Evolutionary conservation across 2,797 vertebrate species (phyloP), one percentile per base, ranked within the genome.

Genomic region (Lemur catta): DNA sequence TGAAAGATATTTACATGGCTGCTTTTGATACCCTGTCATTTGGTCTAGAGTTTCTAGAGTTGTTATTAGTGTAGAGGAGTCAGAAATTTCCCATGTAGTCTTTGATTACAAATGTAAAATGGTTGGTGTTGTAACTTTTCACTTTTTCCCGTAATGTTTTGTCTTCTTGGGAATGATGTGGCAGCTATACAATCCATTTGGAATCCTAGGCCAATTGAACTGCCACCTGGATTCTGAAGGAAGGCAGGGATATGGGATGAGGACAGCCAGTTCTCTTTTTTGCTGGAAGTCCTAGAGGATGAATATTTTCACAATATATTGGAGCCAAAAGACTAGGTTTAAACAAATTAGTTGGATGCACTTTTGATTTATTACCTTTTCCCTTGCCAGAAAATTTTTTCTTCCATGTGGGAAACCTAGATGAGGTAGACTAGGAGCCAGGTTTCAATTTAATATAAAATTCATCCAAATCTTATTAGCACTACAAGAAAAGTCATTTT

Each of bases 381-480:
- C 30, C 6, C 55, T 92, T 94, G 38, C 61, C 88, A 97, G 82
- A 92, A 95, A 81, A 85, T 71, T 82, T 84, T 35, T 17, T 84
- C 38, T 69, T 96, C 48, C 59, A 6, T 65, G 59, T 88, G 46
- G 50, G 59, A 93, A 93, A 74, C 30, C 26, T 71, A 74, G 48
- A 71, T 90, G 93, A 89, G 61, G n/a, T 59, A 80, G 41, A 84
- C 41, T 86, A n/a, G 67, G 46, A 96, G 67, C 76, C 55, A 88
- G 71, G 55, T 93, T 94, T 96, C 90, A 89, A 4, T 88, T 96
- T 85, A 94, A 65, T 82, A 38, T 75, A 74, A 86, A 95, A 91
- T 82, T 41, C 22, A 55, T 93, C 41, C 80, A 97, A 90, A n/a
- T 74, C 87, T 96, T 93, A 4, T 85, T 90, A 95, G 67, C 9